Evolutionary conservation across 2,113 vertebrate genomes (phyloP).

Genomic region (Paraplagusia blochii): DNA sequence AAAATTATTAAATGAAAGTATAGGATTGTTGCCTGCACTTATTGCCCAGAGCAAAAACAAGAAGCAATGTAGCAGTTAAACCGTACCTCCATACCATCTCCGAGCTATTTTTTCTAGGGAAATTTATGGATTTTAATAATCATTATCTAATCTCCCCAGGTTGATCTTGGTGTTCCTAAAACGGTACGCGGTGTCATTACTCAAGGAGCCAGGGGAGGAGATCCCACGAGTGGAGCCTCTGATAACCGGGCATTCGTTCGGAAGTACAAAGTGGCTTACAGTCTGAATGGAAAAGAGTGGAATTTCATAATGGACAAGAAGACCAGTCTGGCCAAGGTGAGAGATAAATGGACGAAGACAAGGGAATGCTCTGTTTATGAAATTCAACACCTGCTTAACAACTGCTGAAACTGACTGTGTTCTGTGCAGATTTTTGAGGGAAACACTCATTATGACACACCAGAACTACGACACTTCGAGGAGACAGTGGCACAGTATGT

Average conservation of each 20-base stretch:
- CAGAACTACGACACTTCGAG: slow-evolving; percentile 91
- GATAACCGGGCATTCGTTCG: slow-evolving; percentile 93
- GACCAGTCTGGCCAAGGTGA: slow-evolving; percentile 89
- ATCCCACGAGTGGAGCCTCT: slow-evolving; percentile 69
- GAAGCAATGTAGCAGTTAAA: background rate
- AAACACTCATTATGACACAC: slow-evolving; percentile 94
- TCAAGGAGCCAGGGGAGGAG: slow-evolving; percentile 90
- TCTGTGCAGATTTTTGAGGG: slow-evolving; percentile 89
- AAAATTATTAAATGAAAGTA: too few relatives aligned
- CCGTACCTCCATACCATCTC: background rate
- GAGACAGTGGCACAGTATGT: slow-evolving; percentile 85
- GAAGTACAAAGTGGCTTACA: slow-evolving; percentile 93
- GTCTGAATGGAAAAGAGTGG: slow-evolving; percentile 89
- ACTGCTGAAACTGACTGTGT: background rate
- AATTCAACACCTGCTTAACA: background rate
- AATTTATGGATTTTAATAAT: background rate
- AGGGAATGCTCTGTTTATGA: background rate
- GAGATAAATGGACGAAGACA: slow-evolving; percentile 3
- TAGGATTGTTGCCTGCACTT: background rate
- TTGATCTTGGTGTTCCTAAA: slow-evolving; percentile 85
- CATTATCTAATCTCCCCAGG: slow-evolving; percentile 45
- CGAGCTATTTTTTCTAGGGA: background rate
- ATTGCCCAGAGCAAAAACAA: slow-evolving; percentile 1
- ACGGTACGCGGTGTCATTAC: slow-evolving; percentile 88
- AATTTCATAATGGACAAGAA: slow-evolving; percentile 86